phyloP scores from a whole-genome alignment of 2,113 vertebrate species.

The Oncorhynchus kisutch region DNA sequence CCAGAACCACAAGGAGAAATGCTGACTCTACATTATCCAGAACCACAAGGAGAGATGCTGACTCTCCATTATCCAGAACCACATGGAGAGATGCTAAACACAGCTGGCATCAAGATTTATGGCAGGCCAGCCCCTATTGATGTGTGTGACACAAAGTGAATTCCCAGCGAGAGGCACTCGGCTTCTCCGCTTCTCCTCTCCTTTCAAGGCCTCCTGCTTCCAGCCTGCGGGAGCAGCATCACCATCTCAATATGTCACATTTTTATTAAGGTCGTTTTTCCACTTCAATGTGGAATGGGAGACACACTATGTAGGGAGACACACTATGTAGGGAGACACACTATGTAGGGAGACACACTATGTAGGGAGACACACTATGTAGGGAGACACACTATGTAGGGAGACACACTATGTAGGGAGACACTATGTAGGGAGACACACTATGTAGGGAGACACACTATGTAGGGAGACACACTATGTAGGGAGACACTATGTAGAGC shows the following conservation, averaged over 20 bases:
- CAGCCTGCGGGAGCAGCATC: background rate
- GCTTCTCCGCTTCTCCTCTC: too few relatives aligned
- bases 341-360: too few relatives aligned
- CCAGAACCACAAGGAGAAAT: too few relatives aligned
- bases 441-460: too few relatives aligned
- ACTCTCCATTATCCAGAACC: background rate
- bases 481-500: too few relatives aligned
- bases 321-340: too few relatives aligned
- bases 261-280: background rate
- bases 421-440: too few relatives aligned
- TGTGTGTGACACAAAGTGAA: too few relatives aligned
- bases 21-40: background rate
- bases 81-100: constrained; percentile 9
- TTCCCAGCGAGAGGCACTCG: background rate
- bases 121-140: background rate
- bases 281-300: background rate
- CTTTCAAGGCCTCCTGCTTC: background rate
- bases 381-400: too few relatives aligned
- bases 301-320: background rate
- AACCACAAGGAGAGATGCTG: background rate
- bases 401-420: too few relatives aligned
- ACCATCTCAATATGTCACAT: background rate
- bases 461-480: too few relatives aligned
- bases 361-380: too few relatives aligned
- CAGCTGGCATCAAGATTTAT: constrained; percentile 1